Evolutionary conservation across 92 coral and sea anemone genomes (phyloP), one percentile per base, ranked within the genome.

Genomic region (Paragorgia papillata): DNA sequence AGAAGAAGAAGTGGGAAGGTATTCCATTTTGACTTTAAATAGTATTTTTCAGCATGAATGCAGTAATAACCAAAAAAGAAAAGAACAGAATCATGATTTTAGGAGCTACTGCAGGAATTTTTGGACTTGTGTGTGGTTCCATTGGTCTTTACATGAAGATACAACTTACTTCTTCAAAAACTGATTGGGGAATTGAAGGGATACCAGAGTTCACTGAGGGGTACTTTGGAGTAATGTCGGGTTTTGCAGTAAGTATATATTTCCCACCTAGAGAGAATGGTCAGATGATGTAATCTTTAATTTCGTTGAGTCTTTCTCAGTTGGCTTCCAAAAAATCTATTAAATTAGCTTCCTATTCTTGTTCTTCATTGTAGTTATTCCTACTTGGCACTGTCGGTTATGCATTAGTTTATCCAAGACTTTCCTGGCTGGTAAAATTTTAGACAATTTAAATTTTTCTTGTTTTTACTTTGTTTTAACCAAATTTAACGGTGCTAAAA

Each of bases 141-240:
- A 30, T 57, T 7, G 78, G 78, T 17, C 63, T 71, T 30, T 3
- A 32, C 50, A 26, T 71, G 30, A 56, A 31, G 18, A 13, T 28
- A 22, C 3, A 56, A 56, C 30, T 56, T 22, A 56, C 62, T 22
- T n/a, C n/a, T n/a, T 13, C 62, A 28, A 56, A 7, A 4, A 3
- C 3, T 13, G 3, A 29, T 2, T 71, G 78, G 78, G 48, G 54
- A n/a, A 43, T n/a, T 30, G 63, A 55, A 48, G 14, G 33, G 17
- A 53, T 53, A 19, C 7, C 48, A 15, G 48, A 58, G 28, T 71
- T 71, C 31, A 71, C 78, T 26, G 7, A 71, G 1, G 78, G 78
- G 7, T 71, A 53, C 32, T 71, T 71, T 71, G 78, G 78, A 8
- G 63, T 71, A 7, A 71, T 71, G 64, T 71, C 78, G 2, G 78